Base-by-base conservation (phyloP, 2,797 vertebrate genomes). In the Sphenopsis melanotis region DNA sequence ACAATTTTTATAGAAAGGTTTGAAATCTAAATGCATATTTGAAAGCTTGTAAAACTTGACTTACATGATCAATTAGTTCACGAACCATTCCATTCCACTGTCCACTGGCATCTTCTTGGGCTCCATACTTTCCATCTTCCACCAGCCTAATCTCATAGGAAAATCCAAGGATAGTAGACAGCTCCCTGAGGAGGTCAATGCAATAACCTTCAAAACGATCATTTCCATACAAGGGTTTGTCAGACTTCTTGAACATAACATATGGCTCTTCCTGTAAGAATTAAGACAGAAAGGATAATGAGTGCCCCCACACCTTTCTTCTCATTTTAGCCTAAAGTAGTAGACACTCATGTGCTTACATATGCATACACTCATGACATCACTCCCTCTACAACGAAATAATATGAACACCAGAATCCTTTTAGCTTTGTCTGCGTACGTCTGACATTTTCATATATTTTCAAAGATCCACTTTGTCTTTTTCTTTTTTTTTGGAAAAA, bases 21-120 rank as follows among this genome's bases (percentile, higher is more conserved):
- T 76, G 32, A 78, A 57, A 55, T 15, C 9, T 61, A 75, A 61
- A 79, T 3, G 6, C 24, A 24, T 15, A 64, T 22, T 27, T 39
- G 42, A n/a, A 75, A 87, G 5, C 6, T 60, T 87, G 24, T 23
- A 41, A 71, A 89, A 91, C 49, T 22, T 34, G 64, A 98, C 99
- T 99, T 97, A 99, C 99, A 20, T 99, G 99, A 98, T 99, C 99
- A 90, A 99, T 99, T 75, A 99, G 97, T 94, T 99, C 99, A 95
- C 98, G 99, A 89, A 99, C 98, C 98, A 99, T 99, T 92, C 99
- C 99, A 80, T 99, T 99, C 99, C 99, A 99, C 84, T 99, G 99
- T 97, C 99, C 99, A 0, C 98, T 98, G 96, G 98, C 98, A 95
- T 99, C 99, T 94, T 99, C 99, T 95, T 99, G 99, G 26, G 98